These are phyloP conservation scores for Anticlea derivata DNA, from an alignment of 2,888 invertebrate species.

Conservation along the genomic window DNA sequence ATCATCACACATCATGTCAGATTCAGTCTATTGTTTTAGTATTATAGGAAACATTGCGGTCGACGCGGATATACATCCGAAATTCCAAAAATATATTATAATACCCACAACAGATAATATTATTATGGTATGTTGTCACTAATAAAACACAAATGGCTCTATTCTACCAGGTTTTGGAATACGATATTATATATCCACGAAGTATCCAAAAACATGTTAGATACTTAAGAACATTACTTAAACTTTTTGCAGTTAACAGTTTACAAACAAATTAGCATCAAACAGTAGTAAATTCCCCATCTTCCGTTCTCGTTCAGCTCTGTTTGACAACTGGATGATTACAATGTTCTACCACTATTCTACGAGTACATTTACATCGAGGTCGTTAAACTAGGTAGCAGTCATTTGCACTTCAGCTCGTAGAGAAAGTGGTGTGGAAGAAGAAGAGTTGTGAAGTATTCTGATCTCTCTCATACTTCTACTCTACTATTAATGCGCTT, in stretches of 20 bases:
- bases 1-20: conserved; percentile 7
- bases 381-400: conserved; percentile 32
- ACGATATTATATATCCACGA: no score
- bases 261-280: conserved; percentile 49
- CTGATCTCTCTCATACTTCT: not conserved
- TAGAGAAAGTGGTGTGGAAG: conserved; percentile 14
- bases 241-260: conserved; percentile 2
- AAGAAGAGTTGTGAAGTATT: conserved; percentile 4
- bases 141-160: no score
- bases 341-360: conserved; percentile 30
- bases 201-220: no score
- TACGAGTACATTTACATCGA: conserved; percentile 38
- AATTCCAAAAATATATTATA: no score
- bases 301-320: conserved; percentile 65
- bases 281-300: conserved; percentile 47
- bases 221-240: no score
- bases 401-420: conserved; percentile 28
- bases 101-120: no score
- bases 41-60: no score
- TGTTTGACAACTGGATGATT: conserved; percentile 58
- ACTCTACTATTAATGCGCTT: not conserved
- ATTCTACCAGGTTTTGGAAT: no score
- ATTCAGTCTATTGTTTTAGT: no score
- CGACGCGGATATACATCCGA: no score
- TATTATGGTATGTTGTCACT: no score